Evolutionary conservation across 2,797 vertebrate species (phyloP), one percentile per base, ranked within the genome.

Genomic region (Microcaecilia unicolor): DNA sequence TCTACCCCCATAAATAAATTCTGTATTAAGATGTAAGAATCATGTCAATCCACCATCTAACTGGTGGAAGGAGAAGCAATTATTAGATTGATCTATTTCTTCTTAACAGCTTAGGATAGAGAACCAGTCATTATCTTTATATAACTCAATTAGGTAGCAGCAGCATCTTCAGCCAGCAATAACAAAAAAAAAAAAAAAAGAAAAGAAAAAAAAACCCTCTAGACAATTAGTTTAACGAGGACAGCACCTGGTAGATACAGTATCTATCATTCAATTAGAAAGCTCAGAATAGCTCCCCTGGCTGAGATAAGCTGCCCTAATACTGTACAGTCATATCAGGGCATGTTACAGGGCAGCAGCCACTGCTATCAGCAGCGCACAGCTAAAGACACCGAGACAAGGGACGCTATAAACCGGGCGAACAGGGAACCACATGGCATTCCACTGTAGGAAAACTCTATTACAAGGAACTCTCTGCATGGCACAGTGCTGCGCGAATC

Each of bases 221-320:
- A 71, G 67, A 71, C 61, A 68, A 71, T 71, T 55, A 72, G 62
- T 58, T 63, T 68, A 68, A 71, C 71, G 66, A 71, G 70, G 55
- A 61, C 59, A 69, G 69, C 62, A 58, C 61, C 71, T 50, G 54
- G 55, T 55, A 67, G 64, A 69, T 47, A 37, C 58, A 60, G 56
- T 29, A 45, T 48, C 58, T 49, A 10, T 67, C 70, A 74, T 71
- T 74, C 49, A 68, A 73, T 69, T 66, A 72, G 41, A 56, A 33
- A 58, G 36, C 64, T 50, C 51, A 39, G 56, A 46, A 55, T 28
- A 14, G 73, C 50, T 62, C 64, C 63, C 51, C 1, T 4, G 48
- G 41, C 43, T 55, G n/a, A n/a, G n/a, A n/a, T n/a, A n/a, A n/a
- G n/a, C n/a, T n/a, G n/a, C n/a, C n/a, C n/a, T n/a, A n/a, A n/a